Conservation (phyloP, 2,888 invertebrate species). For the Tenthredo notha region DNA sequence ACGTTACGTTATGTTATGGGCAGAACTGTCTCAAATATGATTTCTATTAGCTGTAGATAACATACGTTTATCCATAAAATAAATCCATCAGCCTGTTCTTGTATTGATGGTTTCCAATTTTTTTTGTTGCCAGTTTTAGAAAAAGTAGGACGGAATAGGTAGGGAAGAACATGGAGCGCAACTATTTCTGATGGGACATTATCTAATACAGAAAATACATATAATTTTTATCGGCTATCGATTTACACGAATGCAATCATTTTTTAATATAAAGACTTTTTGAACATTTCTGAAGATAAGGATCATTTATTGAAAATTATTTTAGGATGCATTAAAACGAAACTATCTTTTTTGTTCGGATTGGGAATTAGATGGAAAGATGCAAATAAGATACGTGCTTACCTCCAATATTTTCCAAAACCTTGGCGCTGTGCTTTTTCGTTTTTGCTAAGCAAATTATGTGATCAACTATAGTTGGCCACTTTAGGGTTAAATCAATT, state of each 20-base stretch:
- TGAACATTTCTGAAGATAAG: neutral
- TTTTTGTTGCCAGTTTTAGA: slow-evolving; percentile 46
- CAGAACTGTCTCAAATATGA: neutral
- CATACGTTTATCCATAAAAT: slow-evolving; percentile 50
- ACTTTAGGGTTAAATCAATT: slow-evolving; percentile 10
- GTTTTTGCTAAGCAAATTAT: slow-evolving; percentile 20
- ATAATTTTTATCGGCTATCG: too few species aligned
- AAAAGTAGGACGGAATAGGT: slow-evolving; percentile 50
- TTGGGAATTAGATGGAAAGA: slow-evolving; percentile 9
- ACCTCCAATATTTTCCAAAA: slow-evolving; percentile 28
- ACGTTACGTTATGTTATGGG: neutral
- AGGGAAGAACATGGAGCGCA: slow-evolving; percentile 52
- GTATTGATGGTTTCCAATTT: slow-evolving; percentile 46
- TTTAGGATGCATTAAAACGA: slow-evolving; percentile 34
- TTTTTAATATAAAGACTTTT: too few species aligned
- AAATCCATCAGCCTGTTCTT: slow-evolving; percentile 51
- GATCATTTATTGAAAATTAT: slow-evolving; percentile 8
- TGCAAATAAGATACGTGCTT: neutral
- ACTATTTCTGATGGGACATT: slow-evolving; percentile 41
- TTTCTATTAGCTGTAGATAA: slow-evolving; percentile 7
- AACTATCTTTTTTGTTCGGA: neutral
- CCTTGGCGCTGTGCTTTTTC: slow-evolving; percentile 3
- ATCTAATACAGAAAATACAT: neutral
- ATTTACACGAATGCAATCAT: neutral
- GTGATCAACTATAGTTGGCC: neutral